Base-by-base conservation (phyloP, 2,888 invertebrate species). In the Linnaemya tessellans region DNA sequence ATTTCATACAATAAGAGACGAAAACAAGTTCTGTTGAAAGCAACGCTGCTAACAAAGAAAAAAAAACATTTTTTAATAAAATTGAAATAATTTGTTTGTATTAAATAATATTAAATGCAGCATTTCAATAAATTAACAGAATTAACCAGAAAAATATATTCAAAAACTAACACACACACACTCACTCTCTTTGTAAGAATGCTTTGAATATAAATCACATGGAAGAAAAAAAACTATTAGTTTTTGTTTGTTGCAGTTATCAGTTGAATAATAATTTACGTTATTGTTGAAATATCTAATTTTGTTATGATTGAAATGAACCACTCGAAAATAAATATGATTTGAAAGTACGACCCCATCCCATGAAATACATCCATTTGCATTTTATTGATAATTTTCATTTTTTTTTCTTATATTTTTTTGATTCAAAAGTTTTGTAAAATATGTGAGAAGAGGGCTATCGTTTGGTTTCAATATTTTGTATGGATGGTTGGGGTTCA, bases 281-380 rank as follows among this genome's bases (percentile, higher is more conserved):
- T 79, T 82, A 80, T 80, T 85, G 79, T 80, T 85, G 85, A 85
- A 85, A 85, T 80, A 75, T 82, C 71, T 75, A 82, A 80, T 80
- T 85, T 82, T 70, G 70, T 85, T 82, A 80, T 85, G 85, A 85
- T 82, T 85, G 54, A 85, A 85, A 82, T 85, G 82, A 82, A 65
- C 82, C 79, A 82, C 85, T 85, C 65, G 65, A 84, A 77, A 75
- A 75, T 71, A 71, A 78, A 84, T 79, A 51, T 74, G 64, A 79
- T 74, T 64, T 65, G 65, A 82, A 71, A 70, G 8, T 51, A 1
- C 65, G 58, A 67, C 58, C 58, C 73, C 49, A 67, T 25, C 46
- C 30, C 8, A 25, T 60, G 13, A 13, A 11, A 41, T 10, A 41
- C 11, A 41, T 9, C 18, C 68, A 71, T 77, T 46, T 81, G 73